A percentile compares a stretch with the other conserved stretches of the same genome.
These are phyloP conservation scores for Thunnus thynnus DNA, from an alignment of 2,113 vertebrate genomes.

Conservation along the genomic window DNA sequence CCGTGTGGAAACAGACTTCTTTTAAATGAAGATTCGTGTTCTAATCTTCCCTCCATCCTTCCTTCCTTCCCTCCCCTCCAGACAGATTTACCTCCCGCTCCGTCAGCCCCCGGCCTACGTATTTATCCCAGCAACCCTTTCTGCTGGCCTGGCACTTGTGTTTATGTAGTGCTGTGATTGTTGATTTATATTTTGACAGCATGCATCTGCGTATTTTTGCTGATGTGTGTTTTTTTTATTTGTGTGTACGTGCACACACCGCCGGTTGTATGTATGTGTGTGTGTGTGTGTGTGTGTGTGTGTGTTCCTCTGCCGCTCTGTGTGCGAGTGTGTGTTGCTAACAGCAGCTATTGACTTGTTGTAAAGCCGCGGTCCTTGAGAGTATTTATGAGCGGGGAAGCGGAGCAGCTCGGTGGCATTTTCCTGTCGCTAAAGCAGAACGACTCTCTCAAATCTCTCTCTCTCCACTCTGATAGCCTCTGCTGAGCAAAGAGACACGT, in stretches of 20 bases:
- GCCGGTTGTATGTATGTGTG: conserved; percentile 11
- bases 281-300: conserved; percentile 23
- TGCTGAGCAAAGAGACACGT: conserved; percentile 67
- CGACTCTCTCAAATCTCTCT: conserved; percentile 62
- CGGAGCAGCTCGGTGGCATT: conserved; percentile 75
- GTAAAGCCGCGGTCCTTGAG: conserved; percentile 81
- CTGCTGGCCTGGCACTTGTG: conserved; percentile 84
- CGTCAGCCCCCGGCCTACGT: conserved; percentile 44
- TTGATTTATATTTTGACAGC: conserved; percentile 87
- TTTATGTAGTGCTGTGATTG: conserved; percentile 83
- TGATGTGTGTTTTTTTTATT: conserved; percentile 77
- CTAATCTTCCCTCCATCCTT: conserved; percentile 48
- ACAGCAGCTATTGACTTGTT: conserved; percentile 81
- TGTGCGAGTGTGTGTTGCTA: conserved; percentile 52
- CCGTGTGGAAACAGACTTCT: conserved; percentile 34
- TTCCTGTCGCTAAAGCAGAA: conserved; percentile 74
- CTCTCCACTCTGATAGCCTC: conserved; percentile 61
- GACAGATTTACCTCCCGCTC: conserved; percentile 69
- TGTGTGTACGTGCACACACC: conserved; percentile 40
- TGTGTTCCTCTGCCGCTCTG: background rate
- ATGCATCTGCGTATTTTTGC: conserved; percentile 85
- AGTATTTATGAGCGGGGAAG: conserved; percentile 81
- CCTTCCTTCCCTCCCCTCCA: background rate
- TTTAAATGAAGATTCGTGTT: conserved; percentile 64
- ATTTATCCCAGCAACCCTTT: conserved; percentile 77